phyloP scores from a whole-genome alignment of 2,113 vertebrate genomes.

The Albula goreensis region DNA sequence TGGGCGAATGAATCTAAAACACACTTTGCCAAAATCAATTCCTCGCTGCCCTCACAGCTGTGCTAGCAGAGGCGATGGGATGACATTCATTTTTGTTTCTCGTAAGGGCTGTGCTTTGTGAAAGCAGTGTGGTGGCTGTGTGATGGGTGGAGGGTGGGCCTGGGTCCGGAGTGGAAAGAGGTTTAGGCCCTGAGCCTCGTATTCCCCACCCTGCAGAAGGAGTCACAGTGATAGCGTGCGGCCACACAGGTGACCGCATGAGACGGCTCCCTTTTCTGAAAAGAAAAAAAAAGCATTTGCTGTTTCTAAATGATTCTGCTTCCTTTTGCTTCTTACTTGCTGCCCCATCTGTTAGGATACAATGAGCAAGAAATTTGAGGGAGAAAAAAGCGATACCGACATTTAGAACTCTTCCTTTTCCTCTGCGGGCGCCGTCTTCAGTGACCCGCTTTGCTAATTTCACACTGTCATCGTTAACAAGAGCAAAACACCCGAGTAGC shows the following conservation, averaged over 20 bases:
- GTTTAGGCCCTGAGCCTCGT: neutral
- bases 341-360: neutral
- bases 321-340: neutral
- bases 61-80: conserved; percentile 60
- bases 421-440: neutral
- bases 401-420: conserved; percentile 17
- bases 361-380: conserved; percentile 11
- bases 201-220: neutral
- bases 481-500: neutral
- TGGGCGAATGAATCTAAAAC: conserved; percentile 72
- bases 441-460: conserved; percentile 22
- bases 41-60: conserved; percentile 59
- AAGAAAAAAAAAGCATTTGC: conserved; percentile 21
- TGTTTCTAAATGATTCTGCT: neutral
- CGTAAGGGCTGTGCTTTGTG: conserved; percentile 69
- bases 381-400: conserved; percentile 20
- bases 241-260: neutral
- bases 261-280: conserved; percentile 13
- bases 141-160: neutral
- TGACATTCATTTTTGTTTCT: conserved; percentile 72
- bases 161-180: neutral
- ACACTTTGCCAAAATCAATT: conserved; percentile 87
- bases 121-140: conserved; percentile 53
- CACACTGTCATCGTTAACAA: conserved; percentile 21
- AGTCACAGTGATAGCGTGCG: conserved; percentile 15